Evolutionary conservation across 2,113 vertebrate species (phyloP).

Genomic region (Scophthalmus maximus): DNA sequence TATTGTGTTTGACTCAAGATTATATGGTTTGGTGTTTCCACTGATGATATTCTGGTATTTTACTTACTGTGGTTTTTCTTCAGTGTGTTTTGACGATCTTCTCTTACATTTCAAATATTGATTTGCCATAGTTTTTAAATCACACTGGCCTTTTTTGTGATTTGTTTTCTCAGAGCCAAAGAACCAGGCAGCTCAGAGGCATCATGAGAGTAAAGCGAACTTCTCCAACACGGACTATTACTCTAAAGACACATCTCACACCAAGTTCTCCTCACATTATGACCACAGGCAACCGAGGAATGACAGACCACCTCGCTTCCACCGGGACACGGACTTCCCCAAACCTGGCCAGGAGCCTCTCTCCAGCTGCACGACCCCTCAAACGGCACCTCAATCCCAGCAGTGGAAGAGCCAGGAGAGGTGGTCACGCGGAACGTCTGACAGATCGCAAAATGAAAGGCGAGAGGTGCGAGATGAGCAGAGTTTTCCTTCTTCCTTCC

Average conservation of each 20-base stretch:
- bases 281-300: constrained; percentile 88
- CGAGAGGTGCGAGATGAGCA: constrained; percentile 66
- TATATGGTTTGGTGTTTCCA: background rate
- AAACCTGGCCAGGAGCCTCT: constrained; percentile 85
- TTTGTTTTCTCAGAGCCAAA: constrained; percentile 87
- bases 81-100: background rate
- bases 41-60: background rate
- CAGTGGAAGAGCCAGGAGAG: constrained; percentile 84
- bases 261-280: constrained; percentile 84
- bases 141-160: background rate
- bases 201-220: constrained; percentile 81
- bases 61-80: background rate
- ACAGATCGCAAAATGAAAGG: constrained; percentile 82
- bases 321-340: constrained; percentile 88
- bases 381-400: constrained; percentile 69
- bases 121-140: constrained; percentile 4
- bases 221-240: constrained; percentile 84
- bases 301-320: constrained; percentile 94
- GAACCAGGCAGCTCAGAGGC: constrained; percentile 80
- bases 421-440: constrained; percentile 64
- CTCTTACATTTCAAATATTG: background rate
- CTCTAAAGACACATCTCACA: constrained; percentile 84
- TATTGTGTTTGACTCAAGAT: background rate
- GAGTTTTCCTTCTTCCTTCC: constrained; percentile 33
- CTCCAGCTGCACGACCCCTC: constrained; percentile 72